phyloP scores from a whole-genome alignment of 2,888 invertebrate species.

The Pyralis farinalis region DNA sequence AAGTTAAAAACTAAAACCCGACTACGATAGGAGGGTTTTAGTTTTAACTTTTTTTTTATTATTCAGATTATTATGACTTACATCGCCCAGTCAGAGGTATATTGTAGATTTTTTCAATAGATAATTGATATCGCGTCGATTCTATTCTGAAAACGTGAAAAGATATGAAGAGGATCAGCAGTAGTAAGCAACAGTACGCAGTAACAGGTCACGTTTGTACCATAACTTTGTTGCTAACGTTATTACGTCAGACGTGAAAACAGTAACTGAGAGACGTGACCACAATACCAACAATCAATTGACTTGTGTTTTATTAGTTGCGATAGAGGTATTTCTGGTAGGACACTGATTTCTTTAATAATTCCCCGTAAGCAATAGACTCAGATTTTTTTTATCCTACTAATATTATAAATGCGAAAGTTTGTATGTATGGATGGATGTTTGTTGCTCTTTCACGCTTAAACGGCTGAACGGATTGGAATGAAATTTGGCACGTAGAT shows the following conservation, averaged over 20 bases:
- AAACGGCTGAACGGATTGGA: no score
- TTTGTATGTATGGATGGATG: no score
- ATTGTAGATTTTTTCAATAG: no score
- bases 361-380: slow-evolving; percentile 7
- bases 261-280: slow-evolving; percentile 77
- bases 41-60: no score
- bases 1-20: no score
- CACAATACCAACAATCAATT: slow-evolving; percentile 78
- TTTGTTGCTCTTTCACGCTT: no score
- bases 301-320: slow-evolving; percentile 64
- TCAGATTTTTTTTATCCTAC: no score
- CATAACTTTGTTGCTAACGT: slow-evolving; percentile 76
- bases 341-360: slow-evolving; percentile 45
- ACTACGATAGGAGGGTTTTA: no score
- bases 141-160: slow-evolving; percentile 20
- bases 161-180: slow-evolving; percentile 32
- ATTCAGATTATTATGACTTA: no score
- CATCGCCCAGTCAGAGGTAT: no score
- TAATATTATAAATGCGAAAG: no score
- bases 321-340: slow-evolving; percentile 35
- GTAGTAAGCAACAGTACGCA: slow-evolving; percentile 39
- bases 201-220: slow-evolving; percentile 66
- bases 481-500: no score
- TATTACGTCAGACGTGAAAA: slow-evolving; percentile 78
- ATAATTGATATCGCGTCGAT: neutral